A percentile compares a stretch with the other conserved stretches of the same genome.
Evolutionary conservation across 30 jellyfish, hydroid and myxozoan genomes (phyloP).

Genomic region (Catostylus mosaicus): DNA sequence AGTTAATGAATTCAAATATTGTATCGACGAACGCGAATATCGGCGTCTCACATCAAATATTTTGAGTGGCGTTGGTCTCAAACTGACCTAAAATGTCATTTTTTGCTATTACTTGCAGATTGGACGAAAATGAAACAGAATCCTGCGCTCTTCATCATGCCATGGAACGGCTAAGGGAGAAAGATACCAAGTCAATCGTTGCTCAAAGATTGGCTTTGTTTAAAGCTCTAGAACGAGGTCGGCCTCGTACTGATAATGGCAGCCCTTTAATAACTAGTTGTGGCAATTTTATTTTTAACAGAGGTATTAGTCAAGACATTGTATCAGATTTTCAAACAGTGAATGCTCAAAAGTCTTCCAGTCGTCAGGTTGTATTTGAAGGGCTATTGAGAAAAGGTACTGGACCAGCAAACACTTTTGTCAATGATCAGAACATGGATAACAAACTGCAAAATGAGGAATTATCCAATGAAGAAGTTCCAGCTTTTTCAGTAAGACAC

Average conservation of each 20-base stretch:
- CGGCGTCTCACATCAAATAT: no score
- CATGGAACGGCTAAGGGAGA: slow-evolving; percentile 41
- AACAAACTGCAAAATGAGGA: not conserved
- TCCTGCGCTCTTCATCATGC: not conserved
- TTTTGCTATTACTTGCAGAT: slow-evolving; percentile 51
- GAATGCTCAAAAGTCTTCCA: slow-evolving; percentile 6
- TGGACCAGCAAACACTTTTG: not conserved
- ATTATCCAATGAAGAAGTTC: not conserved
- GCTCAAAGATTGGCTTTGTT: slow-evolving; percentile 82
- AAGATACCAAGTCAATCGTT: slow-evolving; percentile 52
- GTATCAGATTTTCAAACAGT: slow-evolving; percentile 43
- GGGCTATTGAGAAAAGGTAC: not conserved
- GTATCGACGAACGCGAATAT: not conserved
- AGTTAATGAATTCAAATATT: no score
- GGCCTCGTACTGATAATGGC: slow-evolving; percentile 91
- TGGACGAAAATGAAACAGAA: not conserved
- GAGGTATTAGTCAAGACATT: slow-evolving; percentile 20
- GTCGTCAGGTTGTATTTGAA: not conserved
- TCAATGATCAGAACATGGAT: not conserved
- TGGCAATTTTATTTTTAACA: slow-evolving; percentile 33
- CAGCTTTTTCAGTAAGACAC: slow-evolving; percentile 29
- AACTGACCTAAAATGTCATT: slow-evolving; percentile 41
- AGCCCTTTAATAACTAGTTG: slow-evolving; percentile 63
- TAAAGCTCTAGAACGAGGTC: slow-evolving; percentile 78
- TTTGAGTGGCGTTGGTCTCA: no score